Conservation (phyloP, 2,113 vertebrate species). For the Paramisgurnus dabryanus region DNA sequence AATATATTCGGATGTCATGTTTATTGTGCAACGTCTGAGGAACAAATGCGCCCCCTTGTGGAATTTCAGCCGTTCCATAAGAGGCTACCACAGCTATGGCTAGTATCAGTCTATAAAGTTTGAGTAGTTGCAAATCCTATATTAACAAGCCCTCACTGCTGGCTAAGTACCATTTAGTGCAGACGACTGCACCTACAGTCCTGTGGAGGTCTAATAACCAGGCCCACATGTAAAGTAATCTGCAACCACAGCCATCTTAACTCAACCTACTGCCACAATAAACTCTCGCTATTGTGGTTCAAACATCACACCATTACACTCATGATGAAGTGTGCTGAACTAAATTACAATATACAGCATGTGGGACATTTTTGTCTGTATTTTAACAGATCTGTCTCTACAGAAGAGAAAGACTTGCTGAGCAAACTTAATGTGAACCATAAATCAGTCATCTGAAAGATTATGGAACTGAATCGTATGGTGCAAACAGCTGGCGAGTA, state of each 20-base stretch:
- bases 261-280: slow-evolving; percentile 8
- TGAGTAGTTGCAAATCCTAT: slow-evolving; percentile 54
- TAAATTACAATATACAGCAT: slow-evolving; percentile 1
- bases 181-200: slow-evolving; percentile 40
- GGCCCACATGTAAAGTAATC: no score
- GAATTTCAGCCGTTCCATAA: no score
- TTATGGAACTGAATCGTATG: slow-evolving; percentile 65
- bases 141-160: slow-evolving; percentile 44
- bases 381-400: slow-evolving; percentile 23
- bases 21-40: no score
- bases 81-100: slow-evolving; percentile 36
- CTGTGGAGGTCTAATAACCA: slow-evolving; percentile 41
- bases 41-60: no score
- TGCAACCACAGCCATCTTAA: no score
- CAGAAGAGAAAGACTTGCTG: slow-evolving; percentile 54
- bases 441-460: slow-evolving; percentile 71
- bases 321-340: slow-evolving; percentile 5
- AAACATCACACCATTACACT: not conserved
- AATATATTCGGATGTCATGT: no score
- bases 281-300: slow-evolving; percentile 14
- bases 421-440: slow-evolving; percentile 67
- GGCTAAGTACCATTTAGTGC: slow-evolving; percentile 42
- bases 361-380: slow-evolving; percentile 35
- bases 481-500: slow-evolving; percentile 60
- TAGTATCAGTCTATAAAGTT: slow-evolving; percentile 40